Percentiles rank a stretch among this genome's conserved stretches.
These are phyloP conservation scores for Muscina levida DNA, from an alignment of 2,888 invertebrate genomes.

Conservation along the genomic window DNA sequence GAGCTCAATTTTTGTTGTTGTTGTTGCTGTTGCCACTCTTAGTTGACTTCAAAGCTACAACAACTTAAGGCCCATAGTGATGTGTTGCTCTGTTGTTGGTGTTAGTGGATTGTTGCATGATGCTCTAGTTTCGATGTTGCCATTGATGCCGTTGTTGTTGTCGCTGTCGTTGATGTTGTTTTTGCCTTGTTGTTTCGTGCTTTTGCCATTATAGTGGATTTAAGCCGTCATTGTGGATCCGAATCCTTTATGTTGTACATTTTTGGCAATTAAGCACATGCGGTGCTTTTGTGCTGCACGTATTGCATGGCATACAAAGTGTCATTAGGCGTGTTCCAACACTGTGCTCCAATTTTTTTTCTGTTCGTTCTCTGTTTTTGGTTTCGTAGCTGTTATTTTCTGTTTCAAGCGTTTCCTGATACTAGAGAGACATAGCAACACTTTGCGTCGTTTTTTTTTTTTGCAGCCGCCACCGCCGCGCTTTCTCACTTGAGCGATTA, in stretches of 20 bases:
- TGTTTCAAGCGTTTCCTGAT: slow-evolving; percentile 56
- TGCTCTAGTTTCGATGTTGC: slow-evolving; percentile 58
- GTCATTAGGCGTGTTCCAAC: slow-evolving; percentile 74
- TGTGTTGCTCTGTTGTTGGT: slow-evolving; percentile 6
- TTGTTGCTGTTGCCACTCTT: too few relatives aligned
- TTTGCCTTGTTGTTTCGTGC: slow-evolving; percentile 63
- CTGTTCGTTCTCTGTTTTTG: not conserved
- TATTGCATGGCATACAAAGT: slow-evolving; percentile 78
- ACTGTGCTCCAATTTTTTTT: not conserved
- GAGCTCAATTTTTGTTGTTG: too few relatives aligned
- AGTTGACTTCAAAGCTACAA: not conserved
- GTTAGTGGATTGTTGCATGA: slow-evolving; percentile 49
- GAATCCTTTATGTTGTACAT: slow-evolving; percentile 65
- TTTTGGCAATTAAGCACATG: slow-evolving; percentile 78
- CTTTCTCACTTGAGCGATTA: slow-evolving; percentile 55
- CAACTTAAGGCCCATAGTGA: not conserved
- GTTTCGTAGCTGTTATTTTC: not conserved
- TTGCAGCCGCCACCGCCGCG: too few relatives aligned
- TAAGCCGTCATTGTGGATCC: slow-evolving; percentile 68
- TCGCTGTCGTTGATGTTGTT: slow-evolving; percentile 61
- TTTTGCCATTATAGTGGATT: slow-evolving; percentile 63
- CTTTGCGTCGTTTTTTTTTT: too few relatives aligned
- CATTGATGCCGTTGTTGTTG: slow-evolving; percentile 29
- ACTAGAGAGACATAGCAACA: too few relatives aligned
- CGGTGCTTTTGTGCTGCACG: slow-evolving; percentile 73